Evolutionary conservation across 2,888 invertebrate genomes (phyloP).

Genomic region (Schizaphis graminum): DNA sequence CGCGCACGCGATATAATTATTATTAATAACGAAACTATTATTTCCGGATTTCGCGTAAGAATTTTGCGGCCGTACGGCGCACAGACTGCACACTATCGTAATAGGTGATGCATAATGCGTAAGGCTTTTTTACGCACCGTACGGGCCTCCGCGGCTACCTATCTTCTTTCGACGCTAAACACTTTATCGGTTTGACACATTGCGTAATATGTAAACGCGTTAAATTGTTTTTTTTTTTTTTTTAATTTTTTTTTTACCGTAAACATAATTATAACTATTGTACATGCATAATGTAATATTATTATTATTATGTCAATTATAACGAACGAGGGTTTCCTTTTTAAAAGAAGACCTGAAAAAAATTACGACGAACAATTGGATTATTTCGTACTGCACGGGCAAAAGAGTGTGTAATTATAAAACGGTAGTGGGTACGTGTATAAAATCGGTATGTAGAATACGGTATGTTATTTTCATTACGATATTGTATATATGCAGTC

Average conservation of each 20-base stretch:
- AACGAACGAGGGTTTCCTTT: background rate
- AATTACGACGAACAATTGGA: background rate
- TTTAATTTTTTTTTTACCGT: background rate
- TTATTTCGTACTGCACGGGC: background rate
- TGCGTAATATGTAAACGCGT: background rate
- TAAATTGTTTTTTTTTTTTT: background rate
- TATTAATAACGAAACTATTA: slow-evolving; percentile 19
- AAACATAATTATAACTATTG: background rate
- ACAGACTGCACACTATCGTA: background rate
- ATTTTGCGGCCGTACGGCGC: background rate
- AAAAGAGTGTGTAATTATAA: background rate
- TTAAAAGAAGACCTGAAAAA: background rate
- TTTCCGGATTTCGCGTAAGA: background rate
- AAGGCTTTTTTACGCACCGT: background rate
- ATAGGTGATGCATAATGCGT: background rate
- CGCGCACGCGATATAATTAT: background rate
- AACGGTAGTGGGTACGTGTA: background rate
- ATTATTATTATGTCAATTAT: background rate
- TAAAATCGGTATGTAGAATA: background rate
- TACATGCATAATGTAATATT: background rate
- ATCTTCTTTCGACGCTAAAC: background rate
- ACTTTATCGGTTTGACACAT: background rate
- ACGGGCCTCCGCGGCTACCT: background rate
- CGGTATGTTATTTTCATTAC: background rate
- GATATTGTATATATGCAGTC: background rate